These are phyloP conservation scores for Ahaetulla prasina DNA, from an alignment of 2,113 vertebrate genomes.

Conservation along the genomic window DNA sequence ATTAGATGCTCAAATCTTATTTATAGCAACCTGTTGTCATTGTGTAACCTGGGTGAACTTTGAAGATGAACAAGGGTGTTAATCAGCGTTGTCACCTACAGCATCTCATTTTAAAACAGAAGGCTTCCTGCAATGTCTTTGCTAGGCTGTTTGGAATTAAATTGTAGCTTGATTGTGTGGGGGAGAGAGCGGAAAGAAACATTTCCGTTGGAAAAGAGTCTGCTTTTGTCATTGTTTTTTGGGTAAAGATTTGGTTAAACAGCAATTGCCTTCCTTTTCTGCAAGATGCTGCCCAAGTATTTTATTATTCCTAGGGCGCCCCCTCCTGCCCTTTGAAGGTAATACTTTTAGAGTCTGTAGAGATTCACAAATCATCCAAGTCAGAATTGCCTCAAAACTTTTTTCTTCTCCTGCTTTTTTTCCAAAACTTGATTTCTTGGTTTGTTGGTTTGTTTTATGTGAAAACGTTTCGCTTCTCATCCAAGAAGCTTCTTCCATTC, in stretches of 20 bases:
- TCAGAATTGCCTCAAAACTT: not conserved
- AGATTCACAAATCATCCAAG: not conserved
- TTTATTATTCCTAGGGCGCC: slow-evolving; percentile 51
- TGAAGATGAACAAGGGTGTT: not conserved
- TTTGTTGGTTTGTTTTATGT: not conserved
- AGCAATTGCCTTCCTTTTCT: not conserved
- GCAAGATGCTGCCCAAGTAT: not conserved
- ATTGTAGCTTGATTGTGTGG: not conserved
- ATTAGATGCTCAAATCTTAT: not conserved
- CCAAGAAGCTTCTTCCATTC: not conserved
- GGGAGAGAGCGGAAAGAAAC: not conserved
- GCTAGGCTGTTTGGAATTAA: not conserved
- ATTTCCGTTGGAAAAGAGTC: not conserved
- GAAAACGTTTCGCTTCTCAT: not conserved
- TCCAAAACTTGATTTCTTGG: not conserved
- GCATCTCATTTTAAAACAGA: not conserved
- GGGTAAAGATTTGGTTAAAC: not conserved
- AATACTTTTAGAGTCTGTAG: not conserved
- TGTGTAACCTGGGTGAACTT: not conserved
- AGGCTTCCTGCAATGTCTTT: not conserved
- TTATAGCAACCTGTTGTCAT: not conserved
- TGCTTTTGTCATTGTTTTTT: rapidly evolving
- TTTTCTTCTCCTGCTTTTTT: no score
- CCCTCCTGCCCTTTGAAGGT: slow-evolving; percentile 44
- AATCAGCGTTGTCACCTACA: not conserved